A percentile compares a stretch with the other conserved stretches of the same genome.
Evolutionary conservation across 2,888 invertebrate genomes (phyloP).

Genomic region (Chrysopilus asiliformis): DNA sequence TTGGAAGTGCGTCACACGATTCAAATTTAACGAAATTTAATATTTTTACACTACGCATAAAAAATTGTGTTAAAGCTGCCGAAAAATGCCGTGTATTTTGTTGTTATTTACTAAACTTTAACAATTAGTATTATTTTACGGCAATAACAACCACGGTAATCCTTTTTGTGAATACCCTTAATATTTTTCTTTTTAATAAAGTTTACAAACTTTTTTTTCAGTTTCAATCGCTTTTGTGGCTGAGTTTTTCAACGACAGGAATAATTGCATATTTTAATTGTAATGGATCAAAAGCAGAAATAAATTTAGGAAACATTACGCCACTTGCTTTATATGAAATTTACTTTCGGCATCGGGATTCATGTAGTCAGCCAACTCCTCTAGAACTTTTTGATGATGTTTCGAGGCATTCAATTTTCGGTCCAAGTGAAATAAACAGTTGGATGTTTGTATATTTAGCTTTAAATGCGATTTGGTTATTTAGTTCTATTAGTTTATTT

Average conservation of each 20-base stretch:
- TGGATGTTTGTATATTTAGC: constrained; percentile 31
- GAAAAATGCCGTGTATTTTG: too few relatives aligned
- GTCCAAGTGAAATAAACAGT: constrained; percentile 23
- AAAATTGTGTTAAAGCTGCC: too few relatives aligned
- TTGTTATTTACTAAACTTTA: too few relatives aligned
- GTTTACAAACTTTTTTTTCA: constrained; percentile 15
- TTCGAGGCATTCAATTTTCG: constrained; percentile 23
- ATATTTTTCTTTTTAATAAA: neutral
- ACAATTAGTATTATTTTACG: too few relatives aligned
- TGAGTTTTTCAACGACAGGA: constrained; percentile 30
- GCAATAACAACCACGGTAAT: too few relatives aligned
- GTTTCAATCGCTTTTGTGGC: constrained; percentile 33
- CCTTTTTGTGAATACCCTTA: too few relatives aligned
- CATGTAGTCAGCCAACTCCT: too few relatives aligned
- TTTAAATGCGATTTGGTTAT: constrained; percentile 27
- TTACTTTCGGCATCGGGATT: constrained; percentile 27
- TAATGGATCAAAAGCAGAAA: constrained; percentile 16
- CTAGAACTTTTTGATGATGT: too few relatives aligned
- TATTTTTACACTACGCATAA: too few relatives aligned
- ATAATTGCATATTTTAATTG: constrained; percentile 31
- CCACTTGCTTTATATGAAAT: constrained; percentile 26
- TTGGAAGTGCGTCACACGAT: too few relatives aligned
- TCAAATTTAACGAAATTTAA: too few relatives aligned
- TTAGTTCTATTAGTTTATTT: constrained; percentile 25
- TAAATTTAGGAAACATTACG: constrained; percentile 20